Percentiles rank a stretch among this genome's conserved stretches.
Evolutionary conservation across 2,888 invertebrate genomes (phyloP).

Genomic region (Eupithecia centaureata): DNA sequence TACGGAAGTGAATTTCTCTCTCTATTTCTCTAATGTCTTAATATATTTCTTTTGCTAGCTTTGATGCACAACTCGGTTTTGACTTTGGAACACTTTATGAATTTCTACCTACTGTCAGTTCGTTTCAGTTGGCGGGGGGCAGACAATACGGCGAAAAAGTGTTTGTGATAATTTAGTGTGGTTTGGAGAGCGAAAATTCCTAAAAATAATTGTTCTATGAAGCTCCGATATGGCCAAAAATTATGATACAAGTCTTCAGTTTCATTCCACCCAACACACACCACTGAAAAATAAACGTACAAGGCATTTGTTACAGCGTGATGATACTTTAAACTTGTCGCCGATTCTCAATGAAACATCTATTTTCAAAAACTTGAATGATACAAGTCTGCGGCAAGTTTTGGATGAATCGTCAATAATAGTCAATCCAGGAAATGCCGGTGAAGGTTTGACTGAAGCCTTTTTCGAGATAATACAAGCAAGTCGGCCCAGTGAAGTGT

Average conservation of each 20-base stretch:
- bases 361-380: conserved; percentile 75
- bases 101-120: neutral
- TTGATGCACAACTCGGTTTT: neutral
- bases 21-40: neutral
- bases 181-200: neutral
- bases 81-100: neutral
- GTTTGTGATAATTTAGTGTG: no score
- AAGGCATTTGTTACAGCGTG: conserved; percentile 65
- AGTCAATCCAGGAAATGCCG: conserved; percentile 60
- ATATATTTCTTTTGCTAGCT: neutral
- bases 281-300: conserved; percentile 68
- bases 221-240: conserved; percentile 43
- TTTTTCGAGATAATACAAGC: conserved; percentile 79
- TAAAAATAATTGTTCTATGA: neutral
- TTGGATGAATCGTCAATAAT: conserved; percentile 75
- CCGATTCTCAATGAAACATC: conserved; percentile 79
- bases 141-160: no score
- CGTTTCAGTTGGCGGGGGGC: neutral
- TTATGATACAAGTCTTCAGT: conserved; percentile 63
- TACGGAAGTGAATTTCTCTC: neutral
- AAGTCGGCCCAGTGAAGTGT: conserved; percentile 78
- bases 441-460: conserved; percentile 70
- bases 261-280: conserved; percentile 70
- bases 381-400: conserved; percentile 75
- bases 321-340: conserved; percentile 75